Conservation (phyloP, 2,113 vertebrate genomes). For the Oreocharis arfaki region DNA sequence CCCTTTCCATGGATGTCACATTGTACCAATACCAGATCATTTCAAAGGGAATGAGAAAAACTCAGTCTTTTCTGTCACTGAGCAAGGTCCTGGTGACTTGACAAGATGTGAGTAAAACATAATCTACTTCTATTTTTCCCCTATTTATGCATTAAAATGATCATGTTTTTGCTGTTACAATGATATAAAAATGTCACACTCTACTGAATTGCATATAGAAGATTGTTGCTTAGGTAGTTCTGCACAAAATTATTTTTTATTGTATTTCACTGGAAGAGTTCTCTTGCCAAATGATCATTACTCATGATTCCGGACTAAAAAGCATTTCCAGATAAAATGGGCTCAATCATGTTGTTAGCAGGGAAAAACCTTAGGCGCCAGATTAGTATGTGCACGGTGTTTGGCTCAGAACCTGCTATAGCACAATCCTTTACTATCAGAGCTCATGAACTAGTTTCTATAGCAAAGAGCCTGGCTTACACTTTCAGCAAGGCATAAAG, state of each 20-base stretch:
- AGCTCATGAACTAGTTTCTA: background rate
- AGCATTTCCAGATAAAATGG: background rate
- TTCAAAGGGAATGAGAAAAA: background rate
- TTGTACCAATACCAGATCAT: background rate
- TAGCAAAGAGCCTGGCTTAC: background rate
- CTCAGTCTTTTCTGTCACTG: background rate
- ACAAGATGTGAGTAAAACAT: background rate
- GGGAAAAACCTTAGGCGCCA: background rate
- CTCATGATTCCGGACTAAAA: background rate
- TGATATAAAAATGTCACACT: background rate
- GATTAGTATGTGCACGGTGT: background rate
- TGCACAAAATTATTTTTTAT: background rate
- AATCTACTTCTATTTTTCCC: background rate
- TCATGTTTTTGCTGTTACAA: background rate
- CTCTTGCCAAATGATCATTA: background rate
- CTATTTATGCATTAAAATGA: background rate
- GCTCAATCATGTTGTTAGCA: background rate
- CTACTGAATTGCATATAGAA: background rate
- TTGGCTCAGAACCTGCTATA: background rate
- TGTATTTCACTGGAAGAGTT: background rate
- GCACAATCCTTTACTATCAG: background rate
- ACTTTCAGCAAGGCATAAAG: background rate
- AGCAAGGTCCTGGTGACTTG: background rate
- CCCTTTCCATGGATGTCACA: background rate
- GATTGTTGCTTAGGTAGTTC: background rate